Percentiles rank a stretch among this genome's conserved stretches.
These are phyloP conservation scores for Bradypodion pumilum DNA, from an alignment of 2,797 vertebrate genomes.

Conservation along the genomic window DNA sequence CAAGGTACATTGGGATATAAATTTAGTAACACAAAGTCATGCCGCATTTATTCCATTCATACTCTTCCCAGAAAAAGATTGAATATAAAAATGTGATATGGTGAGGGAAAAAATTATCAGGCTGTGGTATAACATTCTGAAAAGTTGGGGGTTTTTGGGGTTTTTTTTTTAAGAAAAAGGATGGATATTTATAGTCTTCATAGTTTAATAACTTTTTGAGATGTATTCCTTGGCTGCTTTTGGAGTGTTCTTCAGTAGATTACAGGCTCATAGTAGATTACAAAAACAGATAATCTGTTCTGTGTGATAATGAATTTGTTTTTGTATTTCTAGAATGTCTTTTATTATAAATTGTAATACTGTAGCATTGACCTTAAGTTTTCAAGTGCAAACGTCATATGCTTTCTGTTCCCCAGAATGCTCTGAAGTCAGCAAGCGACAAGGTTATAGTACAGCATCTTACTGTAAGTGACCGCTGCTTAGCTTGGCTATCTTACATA, in stretches of 20 bases:
- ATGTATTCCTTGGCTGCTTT: background rate
- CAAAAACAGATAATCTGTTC: background rate
- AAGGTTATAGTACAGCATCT: conserved; percentile 80
- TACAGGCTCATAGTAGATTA: background rate
- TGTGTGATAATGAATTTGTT: background rate
- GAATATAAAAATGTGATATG: too few species aligned
- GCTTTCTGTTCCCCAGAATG: conserved; percentile 77
- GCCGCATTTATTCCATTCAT: too few species aligned
- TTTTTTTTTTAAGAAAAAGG: too few species aligned
- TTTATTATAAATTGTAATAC: conserved; percentile 17
- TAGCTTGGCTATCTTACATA: conserved; percentile 92
- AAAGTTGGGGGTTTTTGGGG: too few species aligned
- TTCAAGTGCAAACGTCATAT: conserved; percentile 3
- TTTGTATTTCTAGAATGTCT: background rate
- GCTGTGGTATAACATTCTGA: too few species aligned
- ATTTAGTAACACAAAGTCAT: too few species aligned
- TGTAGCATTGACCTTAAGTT: background rate
- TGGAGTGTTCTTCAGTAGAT: background rate
- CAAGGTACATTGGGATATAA: too few species aligned
- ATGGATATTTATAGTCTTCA: background rate
- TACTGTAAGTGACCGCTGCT: conserved; percentile 80
- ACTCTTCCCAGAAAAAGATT: too few species aligned
- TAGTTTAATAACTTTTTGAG: background rate
- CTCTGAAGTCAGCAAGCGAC: conserved; percentile 78
- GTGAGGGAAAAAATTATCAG: too few species aligned